Evolutionary conservation across 2,888 invertebrate genomes (phyloP).

Genomic region (Mycalesis mineus): DNA sequence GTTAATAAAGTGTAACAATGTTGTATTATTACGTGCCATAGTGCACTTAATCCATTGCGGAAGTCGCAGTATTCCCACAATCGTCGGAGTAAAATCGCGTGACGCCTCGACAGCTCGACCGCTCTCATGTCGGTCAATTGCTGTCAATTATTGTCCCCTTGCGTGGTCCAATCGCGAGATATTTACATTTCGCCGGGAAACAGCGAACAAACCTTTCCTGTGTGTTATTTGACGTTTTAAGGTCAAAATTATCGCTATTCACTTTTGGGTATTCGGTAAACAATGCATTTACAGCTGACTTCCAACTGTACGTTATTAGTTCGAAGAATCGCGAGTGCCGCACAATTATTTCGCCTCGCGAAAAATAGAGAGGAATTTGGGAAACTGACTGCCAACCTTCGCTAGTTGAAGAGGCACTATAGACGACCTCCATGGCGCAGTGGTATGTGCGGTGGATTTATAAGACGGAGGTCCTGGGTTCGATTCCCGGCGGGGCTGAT

Average conservation of each 20-base stretch:
- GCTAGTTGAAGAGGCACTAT: too few relatives aligned
- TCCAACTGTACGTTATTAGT: too few relatives aligned
- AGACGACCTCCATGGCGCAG: too few relatives aligned
- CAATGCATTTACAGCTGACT: too few relatives aligned
- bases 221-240: constrained; percentile 20
- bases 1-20: constrained; percentile 1
- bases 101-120: constrained; percentile 47
- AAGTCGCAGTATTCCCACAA: constrained; percentile 42
- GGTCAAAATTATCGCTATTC: neutral
- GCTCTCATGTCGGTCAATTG: constrained; percentile 46
- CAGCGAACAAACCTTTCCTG: constrained; percentile 12
- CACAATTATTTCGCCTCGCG: too few relatives aligned
- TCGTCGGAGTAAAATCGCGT: constrained; percentile 44
- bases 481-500: too few relatives aligned
- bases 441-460: too few relatives aligned
- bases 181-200: constrained; percentile 40
- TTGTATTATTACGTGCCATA: constrained; percentile 25
- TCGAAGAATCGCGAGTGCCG: too few relatives aligned
- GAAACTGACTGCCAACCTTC: too few relatives aligned
- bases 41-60: constrained; percentile 34
- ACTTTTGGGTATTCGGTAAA: too few relatives aligned
- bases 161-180: constrained; percentile 42
- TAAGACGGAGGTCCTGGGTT: too few relatives aligned
- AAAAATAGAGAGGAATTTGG: too few relatives aligned
- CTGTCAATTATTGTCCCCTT: constrained; percentile 44